Evolutionary conservation across 1,140 invertebrate species (phyloP).

Genomic region (Drosophila eugracilis): DNA sequence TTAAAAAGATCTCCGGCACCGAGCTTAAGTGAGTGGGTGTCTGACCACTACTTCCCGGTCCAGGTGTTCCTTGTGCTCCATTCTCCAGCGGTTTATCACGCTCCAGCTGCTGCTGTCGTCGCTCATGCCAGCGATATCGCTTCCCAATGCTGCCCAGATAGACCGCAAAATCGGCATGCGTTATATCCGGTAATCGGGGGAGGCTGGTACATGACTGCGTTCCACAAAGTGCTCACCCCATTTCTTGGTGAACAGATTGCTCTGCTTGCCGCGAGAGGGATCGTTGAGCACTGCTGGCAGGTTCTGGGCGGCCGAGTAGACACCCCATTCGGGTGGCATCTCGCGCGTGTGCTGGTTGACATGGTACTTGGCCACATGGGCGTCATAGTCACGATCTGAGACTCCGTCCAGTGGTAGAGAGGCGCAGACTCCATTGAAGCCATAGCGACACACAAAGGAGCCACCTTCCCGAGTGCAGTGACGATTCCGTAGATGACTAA

Average conservation of each 20-base stretch:
- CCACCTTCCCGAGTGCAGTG: constrained; percentile 95
- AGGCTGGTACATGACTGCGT: constrained; percentile 89
- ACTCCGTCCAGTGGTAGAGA: constrained; percentile 95
- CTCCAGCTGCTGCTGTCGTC: constrained; percentile 55
- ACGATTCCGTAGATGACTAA: constrained; percentile 91
- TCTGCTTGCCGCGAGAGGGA: constrained; percentile 94
- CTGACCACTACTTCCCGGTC: constrained; percentile 10
- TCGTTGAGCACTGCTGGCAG: constrained; percentile 98
- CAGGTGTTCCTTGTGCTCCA: constrained; percentile 24
- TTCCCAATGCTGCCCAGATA: constrained; percentile 93
- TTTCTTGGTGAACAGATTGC: constrained; percentile 98
- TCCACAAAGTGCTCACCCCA: constrained; percentile 99
- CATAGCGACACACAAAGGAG: constrained; percentile 95
- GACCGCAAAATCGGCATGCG: constrained; percentile 92
- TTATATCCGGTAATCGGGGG: constrained; percentile 94
- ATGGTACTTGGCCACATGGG: constrained; percentile 93
- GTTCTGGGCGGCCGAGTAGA: constrained; percentile 95
- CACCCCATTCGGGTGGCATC: constrained; percentile 88
- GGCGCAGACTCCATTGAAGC: constrained; percentile 93
- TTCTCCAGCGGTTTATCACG: constrained; percentile 28
- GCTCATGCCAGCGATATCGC: constrained; percentile 87
- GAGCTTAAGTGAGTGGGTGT: constrained; percentile 86
- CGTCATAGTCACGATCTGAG: constrained; percentile 94
- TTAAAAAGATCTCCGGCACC: constrained; percentile 95
- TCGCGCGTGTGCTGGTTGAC: constrained; percentile 87